Percentiles rank a stretch among this genome's conserved stretches.
These are phyloP conservation scores for Ovibos moschatus DNA, from an alignment of 2,113 vertebrate genomes.

Conservation along the genomic window DNA sequence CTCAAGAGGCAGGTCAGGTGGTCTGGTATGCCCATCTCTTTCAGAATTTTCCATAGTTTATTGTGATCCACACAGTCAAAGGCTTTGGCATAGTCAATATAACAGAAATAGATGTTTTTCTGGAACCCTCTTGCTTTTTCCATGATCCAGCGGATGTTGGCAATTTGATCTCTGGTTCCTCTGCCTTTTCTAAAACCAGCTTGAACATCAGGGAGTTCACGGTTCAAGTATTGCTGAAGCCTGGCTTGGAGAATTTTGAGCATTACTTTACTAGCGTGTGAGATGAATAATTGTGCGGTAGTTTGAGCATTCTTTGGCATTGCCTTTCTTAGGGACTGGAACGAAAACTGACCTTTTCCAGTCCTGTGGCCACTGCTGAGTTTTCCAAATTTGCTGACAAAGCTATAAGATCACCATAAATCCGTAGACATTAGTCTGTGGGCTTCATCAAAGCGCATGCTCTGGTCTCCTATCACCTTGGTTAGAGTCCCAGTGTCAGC, in stretches of 20 bases:
- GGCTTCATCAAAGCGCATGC: background rate
- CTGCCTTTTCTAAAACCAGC: background rate
- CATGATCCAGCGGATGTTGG: background rate
- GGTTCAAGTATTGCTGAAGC: background rate
- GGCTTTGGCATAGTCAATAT: background rate
- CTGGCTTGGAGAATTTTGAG: background rate
- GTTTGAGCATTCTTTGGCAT: background rate
- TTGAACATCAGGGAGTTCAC: background rate
- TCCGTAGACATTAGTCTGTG: background rate
- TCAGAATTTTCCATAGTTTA: background rate
- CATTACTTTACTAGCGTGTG: background rate
- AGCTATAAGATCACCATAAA: background rate
- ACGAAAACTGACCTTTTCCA: background rate
- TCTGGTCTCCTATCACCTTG: background rate
- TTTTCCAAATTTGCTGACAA: background rate
- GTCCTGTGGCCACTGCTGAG: background rate
- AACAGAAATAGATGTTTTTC: background rate
- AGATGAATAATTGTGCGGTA: background rate
- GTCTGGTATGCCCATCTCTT: background rate
- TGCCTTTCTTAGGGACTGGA: background rate
- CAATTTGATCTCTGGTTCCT: background rate
- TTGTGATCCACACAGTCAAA: background rate
- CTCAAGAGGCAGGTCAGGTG: background rate
- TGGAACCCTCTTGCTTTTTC: background rate
- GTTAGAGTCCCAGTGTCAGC: background rate